A percentile compares a stretch with the other conserved stretches of the same genome.
Evolutionary conservation across 2,113 vertebrate species (phyloP).

Genomic region (Gallinago media): DNA sequence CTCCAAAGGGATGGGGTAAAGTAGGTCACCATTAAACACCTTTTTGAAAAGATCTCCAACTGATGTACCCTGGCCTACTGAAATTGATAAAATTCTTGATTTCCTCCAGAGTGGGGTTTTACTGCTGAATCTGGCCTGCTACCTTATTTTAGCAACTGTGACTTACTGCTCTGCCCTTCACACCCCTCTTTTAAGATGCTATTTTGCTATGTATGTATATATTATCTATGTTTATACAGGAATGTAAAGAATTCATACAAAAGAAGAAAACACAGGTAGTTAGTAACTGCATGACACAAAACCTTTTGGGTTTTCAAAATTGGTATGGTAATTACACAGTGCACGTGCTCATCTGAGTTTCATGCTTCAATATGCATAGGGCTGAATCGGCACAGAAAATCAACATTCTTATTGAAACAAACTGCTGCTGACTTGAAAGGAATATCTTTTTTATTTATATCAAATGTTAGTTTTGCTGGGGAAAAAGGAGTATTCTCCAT

Average conservation of each 20-base stretch:
- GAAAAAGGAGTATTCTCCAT: background rate
- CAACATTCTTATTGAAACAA: slow-evolving; percentile 2
- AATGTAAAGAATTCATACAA: background rate
- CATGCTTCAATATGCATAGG: background rate
- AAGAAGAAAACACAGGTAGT: background rate
- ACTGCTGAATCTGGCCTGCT: background rate
- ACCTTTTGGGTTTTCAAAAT: background rate
- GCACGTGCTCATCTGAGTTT: background rate
- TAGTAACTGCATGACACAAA: background rate
- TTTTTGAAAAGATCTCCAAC: background rate
- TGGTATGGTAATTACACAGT: background rate
- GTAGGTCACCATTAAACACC: background rate
- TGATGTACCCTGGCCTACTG: background rate
- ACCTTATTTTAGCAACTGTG: background rate
- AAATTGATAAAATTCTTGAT: background rate
- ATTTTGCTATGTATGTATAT: background rate
- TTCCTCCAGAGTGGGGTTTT: background rate
- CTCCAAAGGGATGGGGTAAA: background rate
- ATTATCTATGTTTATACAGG: background rate
- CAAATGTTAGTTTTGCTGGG: background rate
- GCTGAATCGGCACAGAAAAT: slow-evolving; percentile 29
- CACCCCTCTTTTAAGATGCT: background rate
- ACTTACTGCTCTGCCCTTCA: background rate
- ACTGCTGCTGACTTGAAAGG: slow-evolving; percentile 14
- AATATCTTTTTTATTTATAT: background rate